Percentiles rank a stretch among this genome's conserved stretches.
Conservation (phyloP, 2,113 vertebrate species). For the Cairina moschata region DNA sequence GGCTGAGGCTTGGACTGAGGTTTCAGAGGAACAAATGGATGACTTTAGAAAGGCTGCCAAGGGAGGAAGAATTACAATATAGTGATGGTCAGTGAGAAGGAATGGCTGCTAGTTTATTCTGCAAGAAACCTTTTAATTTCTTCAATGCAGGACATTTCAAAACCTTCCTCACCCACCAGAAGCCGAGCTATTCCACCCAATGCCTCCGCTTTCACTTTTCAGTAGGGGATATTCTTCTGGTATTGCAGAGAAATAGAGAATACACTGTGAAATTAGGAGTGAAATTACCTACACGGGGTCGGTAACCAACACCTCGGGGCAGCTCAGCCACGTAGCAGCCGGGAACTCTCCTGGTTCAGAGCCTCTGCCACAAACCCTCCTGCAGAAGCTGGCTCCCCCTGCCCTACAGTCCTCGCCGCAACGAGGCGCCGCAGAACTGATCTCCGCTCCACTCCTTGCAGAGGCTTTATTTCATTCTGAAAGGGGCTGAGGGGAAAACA, state of each 20-base stretch:
- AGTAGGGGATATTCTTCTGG: not conserved
- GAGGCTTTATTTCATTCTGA: not conserved
- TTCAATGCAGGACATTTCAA: not conserved
- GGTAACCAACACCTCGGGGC: not conserved
- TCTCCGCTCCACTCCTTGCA: not conserved
- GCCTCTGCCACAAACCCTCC: not conserved
- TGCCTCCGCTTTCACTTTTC: not conserved
- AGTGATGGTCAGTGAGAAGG: not conserved
- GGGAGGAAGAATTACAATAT: not conserved
- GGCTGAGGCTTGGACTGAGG: not conserved
- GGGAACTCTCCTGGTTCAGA: not conserved
- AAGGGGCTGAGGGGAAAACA: not conserved
- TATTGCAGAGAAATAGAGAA: not conserved
- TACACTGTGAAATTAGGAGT: not conserved
- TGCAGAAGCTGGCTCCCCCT: not conserved
- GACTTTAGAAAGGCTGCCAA: not conserved
- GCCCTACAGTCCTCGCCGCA: not conserved
- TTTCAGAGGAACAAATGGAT: not conserved
- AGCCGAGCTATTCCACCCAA: not conserved
- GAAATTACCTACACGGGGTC: not conserved
- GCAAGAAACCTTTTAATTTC: not conserved
- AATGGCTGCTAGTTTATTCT: not conserved
- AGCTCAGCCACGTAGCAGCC: not conserved
- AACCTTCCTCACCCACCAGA: not conserved
- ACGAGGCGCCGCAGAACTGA: fast-evolving